A percentile compares a stretch with the other conserved stretches of the same genome.
phyloP scores from a whole-genome alignment of 2,888 invertebrate genomes.

The Drosophila atripex region DNA sequence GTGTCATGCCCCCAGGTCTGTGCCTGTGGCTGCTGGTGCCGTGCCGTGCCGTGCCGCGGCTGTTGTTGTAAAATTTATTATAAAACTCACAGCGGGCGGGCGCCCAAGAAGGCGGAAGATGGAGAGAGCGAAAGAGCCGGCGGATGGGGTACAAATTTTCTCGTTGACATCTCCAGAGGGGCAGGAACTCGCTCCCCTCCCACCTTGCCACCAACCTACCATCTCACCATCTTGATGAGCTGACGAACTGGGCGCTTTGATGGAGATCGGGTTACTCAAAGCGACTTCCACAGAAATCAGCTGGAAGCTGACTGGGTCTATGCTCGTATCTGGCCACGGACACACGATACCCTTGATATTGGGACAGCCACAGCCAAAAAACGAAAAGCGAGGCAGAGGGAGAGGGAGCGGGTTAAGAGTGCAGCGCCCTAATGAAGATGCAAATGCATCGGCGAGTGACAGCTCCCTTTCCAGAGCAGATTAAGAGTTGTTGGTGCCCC shows the following conservation, averaged over 20 bases:
- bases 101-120: constrained; percentile 10
- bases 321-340: constrained; percentile 26
- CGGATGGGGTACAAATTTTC: constrained; percentile 37
- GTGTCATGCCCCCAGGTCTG: constrained; percentile 69
- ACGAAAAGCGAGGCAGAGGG: not conserved
- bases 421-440: constrained; percentile 70
- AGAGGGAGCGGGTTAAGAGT: constrained; percentile 1
- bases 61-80: constrained; percentile 68
- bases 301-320: constrained; percentile 40
- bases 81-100: constrained; percentile 62
- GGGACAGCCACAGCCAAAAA: constrained; percentile 15
- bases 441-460: constrained; percentile 68
- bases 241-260: constrained; percentile 64
- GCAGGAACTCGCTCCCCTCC: constrained; percentile 11
- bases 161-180: constrained; percentile 65
- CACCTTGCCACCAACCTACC: constrained; percentile 5
- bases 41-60: constrained; percentile 14
- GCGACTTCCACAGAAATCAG: constrained; percentile 35
- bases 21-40: constrained; percentile 41
- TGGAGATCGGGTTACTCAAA: constrained; percentile 48
- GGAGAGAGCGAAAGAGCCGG: not conserved
- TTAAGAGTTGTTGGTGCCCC: constrained; percentile 60
- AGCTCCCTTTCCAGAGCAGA: constrained; percentile 57
- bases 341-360: constrained; percentile 70
- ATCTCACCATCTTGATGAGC: constrained; percentile 39